Evolutionary conservation across 2,888 invertebrate genomes (phyloP).

Genomic region (Margaritifera margaritifera): DNA sequence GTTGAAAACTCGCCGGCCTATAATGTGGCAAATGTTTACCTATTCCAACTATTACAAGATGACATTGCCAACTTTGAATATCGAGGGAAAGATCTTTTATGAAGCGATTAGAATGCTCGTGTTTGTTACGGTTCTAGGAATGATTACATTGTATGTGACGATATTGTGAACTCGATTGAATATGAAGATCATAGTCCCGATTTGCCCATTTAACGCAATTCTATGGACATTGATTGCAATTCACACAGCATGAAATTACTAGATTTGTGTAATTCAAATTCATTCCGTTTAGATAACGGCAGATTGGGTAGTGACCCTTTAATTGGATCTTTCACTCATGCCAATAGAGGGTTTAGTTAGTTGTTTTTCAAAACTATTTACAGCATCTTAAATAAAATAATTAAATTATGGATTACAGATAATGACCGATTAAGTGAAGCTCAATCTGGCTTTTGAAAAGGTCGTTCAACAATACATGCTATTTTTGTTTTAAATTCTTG

Average conservation of each 20-base stretch:
- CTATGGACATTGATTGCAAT: slow-evolving; percentile 12
- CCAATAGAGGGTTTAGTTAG: slow-evolving; percentile 7
- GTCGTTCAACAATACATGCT: slow-evolving; percentile 9
- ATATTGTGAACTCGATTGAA: slow-evolving; percentile 2
- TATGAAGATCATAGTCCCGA: slow-evolving; percentile 12
- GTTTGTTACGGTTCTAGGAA: slow-evolving; percentile 4
- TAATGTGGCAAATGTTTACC: slow-evolving; percentile 8
- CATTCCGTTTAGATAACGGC: slow-evolving; percentile 9
- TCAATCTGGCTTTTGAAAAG: slow-evolving; percentile 13
- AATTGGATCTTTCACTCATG: slow-evolving; percentile 9
- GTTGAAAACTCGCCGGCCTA: slow-evolving; percentile 18
- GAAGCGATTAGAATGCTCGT: slow-evolving; percentile 9
- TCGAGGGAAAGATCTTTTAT: not conserved
- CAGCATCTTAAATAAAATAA: slow-evolving; percentile 16
- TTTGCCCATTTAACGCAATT: slow-evolving; percentile 5
- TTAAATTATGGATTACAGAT: slow-evolving; percentile 5
- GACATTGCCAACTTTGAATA: slow-evolving; percentile 9
- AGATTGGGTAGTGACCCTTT: slow-evolving; percentile 1
- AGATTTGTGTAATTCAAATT: slow-evolving; percentile 7
- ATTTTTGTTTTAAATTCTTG: slow-evolving; percentile 3
- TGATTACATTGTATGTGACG: slow-evolving; percentile 15
- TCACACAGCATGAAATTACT: slow-evolving; percentile 3
- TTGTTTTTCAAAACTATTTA: slow-evolving; percentile 18
- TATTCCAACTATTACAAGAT: slow-evolving; percentile 11
- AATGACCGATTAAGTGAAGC: slow-evolving; percentile 5